These are phyloP conservation scores for Oryzias javanicus DNA, from an alignment of 2,113 vertebrate genomes.

Conservation along the genomic window DNA sequence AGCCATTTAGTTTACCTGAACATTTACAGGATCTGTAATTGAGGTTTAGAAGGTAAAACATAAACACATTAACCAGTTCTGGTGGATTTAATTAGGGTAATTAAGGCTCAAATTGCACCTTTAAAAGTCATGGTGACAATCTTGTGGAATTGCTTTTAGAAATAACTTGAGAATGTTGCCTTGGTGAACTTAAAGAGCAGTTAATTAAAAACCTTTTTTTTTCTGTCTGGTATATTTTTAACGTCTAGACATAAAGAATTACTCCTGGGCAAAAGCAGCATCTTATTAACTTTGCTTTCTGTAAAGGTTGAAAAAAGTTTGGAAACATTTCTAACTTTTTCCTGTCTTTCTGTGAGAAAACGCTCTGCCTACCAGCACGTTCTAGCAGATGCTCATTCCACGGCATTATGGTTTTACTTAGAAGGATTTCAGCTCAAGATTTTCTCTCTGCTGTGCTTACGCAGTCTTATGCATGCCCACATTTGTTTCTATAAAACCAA, in stretches of 20 bases:
- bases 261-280: not conserved
- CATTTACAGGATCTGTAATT: conserved; percentile 37
- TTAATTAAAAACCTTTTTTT: not conserved
- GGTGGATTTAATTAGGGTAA: conserved; percentile 14
- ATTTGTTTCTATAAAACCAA: too few relatives aligned
- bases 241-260: not conserved
- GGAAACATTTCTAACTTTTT: not conserved
- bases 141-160: conserved; percentile 4
- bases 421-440: not conserved
- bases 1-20: conserved; percentile 23
- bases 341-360: not conserved
- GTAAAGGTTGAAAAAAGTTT: not conserved
- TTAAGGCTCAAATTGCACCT: conserved; percentile 2
- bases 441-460: not conserved
- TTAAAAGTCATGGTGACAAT: conserved; percentile 15
- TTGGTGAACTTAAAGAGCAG: conserved; percentile 5
- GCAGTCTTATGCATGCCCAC: not conserved
- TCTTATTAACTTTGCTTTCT: not conserved
- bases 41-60: conserved; percentile 18
- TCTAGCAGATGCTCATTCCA: not conserved
- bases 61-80: conserved; percentile 15
- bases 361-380: not conserved
- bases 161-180: not conserved
- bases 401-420: not conserved
- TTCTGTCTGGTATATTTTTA: conserved; percentile 5